Evolutionary conservation across 2,797 vertebrate species (phyloP), one percentile per base, ranked within the genome.

Genomic region (Zonotrichia albicollis): DNA sequence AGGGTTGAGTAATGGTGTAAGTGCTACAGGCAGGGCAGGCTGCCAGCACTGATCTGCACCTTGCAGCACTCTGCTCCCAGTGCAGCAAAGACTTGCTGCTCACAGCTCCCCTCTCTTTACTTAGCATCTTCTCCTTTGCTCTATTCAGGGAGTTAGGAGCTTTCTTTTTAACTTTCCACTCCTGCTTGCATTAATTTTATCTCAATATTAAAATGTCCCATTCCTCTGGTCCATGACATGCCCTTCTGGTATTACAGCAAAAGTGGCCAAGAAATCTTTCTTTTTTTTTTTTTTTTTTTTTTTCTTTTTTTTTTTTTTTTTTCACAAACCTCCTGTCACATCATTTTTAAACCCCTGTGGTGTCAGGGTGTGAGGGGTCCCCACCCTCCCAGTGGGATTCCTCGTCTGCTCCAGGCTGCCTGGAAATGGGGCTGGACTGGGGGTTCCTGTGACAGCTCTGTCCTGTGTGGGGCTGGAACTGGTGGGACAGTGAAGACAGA

Each of bases 21-120:
- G 12, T 21, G 25, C 32, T 6, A 5, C 3, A 45, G 65, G 54
- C 27, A 84, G 74, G 66, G 42, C 0, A 0, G 23, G 19, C 34
- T 77, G 38, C 4, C 60, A n/a, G 76, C 29, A 48, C 40, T 29
- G 45, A 54, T 22, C 42, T 4, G 9, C 38, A 36, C 38, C 46
- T 61, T 26, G 26, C 15, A 68, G 5, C 43, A 36, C 9, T 10
- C 10, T 51, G 10, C 30, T 67, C 55, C 21, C 55, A 27, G 12
- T 16, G 54, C 1, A 8, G 16, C 45, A 58, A 58, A 67, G 29
- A 10, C 48, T 30, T 19, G 38, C 21, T 16, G 50, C 38, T 26
- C 81, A 19, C 50, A 79, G 36, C 18, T 83, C 36, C 48, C 57
- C n/a, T 71, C 21, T 50, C 40, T 77, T 36, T 34, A 32, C 30